A percentile compares a stretch with the other conserved stretches of the same genome.
Evolutionary conservation across 2,113 vertebrate species (phyloP).

Genomic region (Bubo scandiacus): DNA sequence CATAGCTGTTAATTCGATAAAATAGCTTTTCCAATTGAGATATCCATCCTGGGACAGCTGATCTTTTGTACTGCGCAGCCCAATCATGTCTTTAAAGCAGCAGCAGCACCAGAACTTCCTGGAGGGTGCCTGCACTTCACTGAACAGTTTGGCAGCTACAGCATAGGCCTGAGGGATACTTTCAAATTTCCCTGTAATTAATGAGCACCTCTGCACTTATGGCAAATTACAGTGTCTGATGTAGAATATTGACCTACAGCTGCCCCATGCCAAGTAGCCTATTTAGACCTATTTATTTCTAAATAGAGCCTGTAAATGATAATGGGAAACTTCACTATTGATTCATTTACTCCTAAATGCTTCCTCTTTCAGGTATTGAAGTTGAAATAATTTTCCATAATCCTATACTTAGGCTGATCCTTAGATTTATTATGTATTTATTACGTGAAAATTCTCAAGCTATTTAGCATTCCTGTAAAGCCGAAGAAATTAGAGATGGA

Average conservation of each 20-base stretch:
- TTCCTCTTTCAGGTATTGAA: constrained; percentile 72
- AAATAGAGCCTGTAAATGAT: constrained; percentile 75
- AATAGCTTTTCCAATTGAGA: constrained; percentile 61
- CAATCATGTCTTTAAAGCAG: constrained; percentile 39
- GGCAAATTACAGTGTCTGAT: constrained; percentile 65
- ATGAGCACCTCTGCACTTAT: constrained; percentile 60
- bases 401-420: constrained; percentile 65
- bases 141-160: constrained; percentile 54
- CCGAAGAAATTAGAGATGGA: constrained; percentile 35
- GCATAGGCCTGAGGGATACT: constrained; percentile 58
- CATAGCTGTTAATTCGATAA: constrained; percentile 62
- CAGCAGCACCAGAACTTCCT: constrained; percentile 39
- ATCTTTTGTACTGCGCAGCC: constrained; percentile 42
- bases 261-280: constrained; percentile 56
- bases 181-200: constrained; percentile 67
- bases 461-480: constrained; percentile 71
- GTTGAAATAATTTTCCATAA: constrained; percentile 68
- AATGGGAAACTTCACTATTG: constrained; percentile 74
- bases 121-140: constrained; percentile 52
- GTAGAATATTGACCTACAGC: constrained; percentile 64
- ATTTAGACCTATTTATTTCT: constrained; percentile 74
- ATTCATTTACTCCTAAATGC: constrained; percentile 72
- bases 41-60: constrained; percentile 59
- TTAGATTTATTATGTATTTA: constrained; percentile 70
- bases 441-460: constrained; percentile 55